phyloP scores from a whole-genome alignment of 2,888 invertebrate species.

The Synanthedon myopaeformis region DNA sequence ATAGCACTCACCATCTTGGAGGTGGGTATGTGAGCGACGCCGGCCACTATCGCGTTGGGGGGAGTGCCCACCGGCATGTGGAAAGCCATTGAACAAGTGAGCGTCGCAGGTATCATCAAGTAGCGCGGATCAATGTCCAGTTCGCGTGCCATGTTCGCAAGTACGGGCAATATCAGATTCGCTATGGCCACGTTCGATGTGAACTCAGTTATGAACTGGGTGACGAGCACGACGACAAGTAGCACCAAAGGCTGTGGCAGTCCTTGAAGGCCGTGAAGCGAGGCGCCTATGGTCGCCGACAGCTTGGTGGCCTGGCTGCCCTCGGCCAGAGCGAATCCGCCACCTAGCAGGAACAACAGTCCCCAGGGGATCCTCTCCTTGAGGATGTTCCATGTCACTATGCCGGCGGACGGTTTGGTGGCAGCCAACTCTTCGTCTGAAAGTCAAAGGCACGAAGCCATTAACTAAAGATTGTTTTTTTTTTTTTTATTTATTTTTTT shows the following conservation, averaged over 20 bases:
- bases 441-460: too few species aligned
- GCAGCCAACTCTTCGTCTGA: constrained; percentile 68
- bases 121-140: constrained; percentile 86
- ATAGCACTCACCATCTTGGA: constrained; percentile 79
- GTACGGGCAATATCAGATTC: constrained; percentile 86
- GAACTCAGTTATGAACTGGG: constrained; percentile 88
- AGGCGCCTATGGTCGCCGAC: constrained; percentile 79
- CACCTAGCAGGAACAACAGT: constrained; percentile 86
- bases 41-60: constrained; percentile 93
- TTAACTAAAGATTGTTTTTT: too few species aligned
- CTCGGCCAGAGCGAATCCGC: constrained; percentile 91
- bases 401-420: constrained; percentile 73
- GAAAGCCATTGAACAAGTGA: constrained; percentile 93
- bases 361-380: constrained; percentile 93
- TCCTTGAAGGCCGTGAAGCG: constrained; percentile 74
- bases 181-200: constrained; percentile 93
- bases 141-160: constrained; percentile 80
- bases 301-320: constrained; percentile 85
- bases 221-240: constrained; percentile 80
- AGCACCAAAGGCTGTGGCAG: constrained; percentile 76
- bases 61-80: constrained; percentile 96
- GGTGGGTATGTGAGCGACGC: constrained; percentile 83
- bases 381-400: constrained; percentile 87
- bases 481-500: too few species aligned
- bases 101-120: constrained; percentile 88